These are phyloP conservation scores for Blomia tropicalis DNA, from an alignment of 2,888 invertebrate species.

Conservation along the genomic window DNA sequence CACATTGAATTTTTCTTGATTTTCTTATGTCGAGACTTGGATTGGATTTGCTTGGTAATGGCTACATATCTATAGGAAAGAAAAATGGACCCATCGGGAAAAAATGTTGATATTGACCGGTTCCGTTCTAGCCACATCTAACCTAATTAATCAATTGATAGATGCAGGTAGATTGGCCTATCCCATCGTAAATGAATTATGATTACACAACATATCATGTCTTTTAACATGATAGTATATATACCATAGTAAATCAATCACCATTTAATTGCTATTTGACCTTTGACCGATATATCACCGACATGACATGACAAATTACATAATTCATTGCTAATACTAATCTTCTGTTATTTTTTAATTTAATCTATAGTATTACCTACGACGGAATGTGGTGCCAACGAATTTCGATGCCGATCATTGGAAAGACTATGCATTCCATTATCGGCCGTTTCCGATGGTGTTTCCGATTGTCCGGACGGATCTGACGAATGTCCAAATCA, in stretches of 20 bases:
- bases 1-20: slow-evolving; percentile 10
- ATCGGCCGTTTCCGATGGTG: slow-evolving; percentile 32
- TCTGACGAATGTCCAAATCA: slow-evolving; percentile 36
- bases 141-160: no score
- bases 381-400: slow-evolving; percentile 25
- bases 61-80: no score
- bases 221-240: no score
- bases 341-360: not conserved
- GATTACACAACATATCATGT: no score
- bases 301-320: not conserved
- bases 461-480: slow-evolving; percentile 34
- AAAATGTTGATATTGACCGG: no score
- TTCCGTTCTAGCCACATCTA: no score
- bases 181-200: no score
- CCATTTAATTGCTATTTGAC: slow-evolving; percentile 9
- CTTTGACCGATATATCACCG: no score
- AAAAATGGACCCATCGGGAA: not conserved
- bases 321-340: not conserved
- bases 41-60: not conserved
- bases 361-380: no score
- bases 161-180: no score
- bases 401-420: slow-evolving; percentile 28
- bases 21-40: not conserved
- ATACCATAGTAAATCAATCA: no score
- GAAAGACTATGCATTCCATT: slow-evolving; percentile 31